A percentile compares a stretch with the other conserved stretches of the same genome.
Evolutionary conservation across 2,113 vertebrate genomes (phyloP).

Genomic region (Philantomba maxwellii): DNA sequence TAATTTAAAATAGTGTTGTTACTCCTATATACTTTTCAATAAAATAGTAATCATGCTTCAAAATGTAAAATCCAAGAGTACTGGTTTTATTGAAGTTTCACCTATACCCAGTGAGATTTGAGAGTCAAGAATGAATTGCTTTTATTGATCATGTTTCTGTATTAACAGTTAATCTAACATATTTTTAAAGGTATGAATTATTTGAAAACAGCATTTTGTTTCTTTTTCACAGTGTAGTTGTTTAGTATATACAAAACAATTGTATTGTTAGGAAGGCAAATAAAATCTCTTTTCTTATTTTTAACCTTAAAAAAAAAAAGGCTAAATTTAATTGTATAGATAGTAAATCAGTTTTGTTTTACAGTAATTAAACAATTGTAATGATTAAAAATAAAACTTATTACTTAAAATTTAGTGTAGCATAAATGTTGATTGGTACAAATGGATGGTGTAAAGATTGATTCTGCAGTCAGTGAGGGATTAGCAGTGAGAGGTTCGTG

Average conservation of each 20-base stretch:
- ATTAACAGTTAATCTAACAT: conserved; percentile 66
- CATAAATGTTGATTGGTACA: neutral
- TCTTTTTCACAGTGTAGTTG: conserved; percentile 31
- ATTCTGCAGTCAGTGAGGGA: neutral
- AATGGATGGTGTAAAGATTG: neutral
- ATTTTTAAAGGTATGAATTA: conserved; percentile 57
- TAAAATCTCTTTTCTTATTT: neutral
- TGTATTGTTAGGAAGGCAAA: neutral
- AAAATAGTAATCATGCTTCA: conserved; percentile 67
- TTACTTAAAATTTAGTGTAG: conserved; percentile 9
- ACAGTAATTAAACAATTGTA: conserved; percentile 12
- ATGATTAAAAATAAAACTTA: neutral
- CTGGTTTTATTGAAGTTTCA: conserved; percentile 49
- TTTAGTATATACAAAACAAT: neutral
- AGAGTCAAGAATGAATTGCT: conserved; percentile 55
- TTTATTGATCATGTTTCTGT: conserved; percentile 66
- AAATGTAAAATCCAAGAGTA: conserved; percentile 41
- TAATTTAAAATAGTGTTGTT: conserved; percentile 68
- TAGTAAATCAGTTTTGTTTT: conserved; percentile 19
- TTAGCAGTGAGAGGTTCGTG: neutral
- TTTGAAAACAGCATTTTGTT: conserved; percentile 43
- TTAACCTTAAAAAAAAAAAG: conserved; percentile 8
- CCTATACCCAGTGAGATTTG: conserved; percentile 47
- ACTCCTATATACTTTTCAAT: conserved; percentile 65
- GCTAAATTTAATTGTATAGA: neutral